Evolutionary conservation across 2,797 vertebrate genomes (phyloP).

Genomic region (Enteromius trimaculatus): DNA sequence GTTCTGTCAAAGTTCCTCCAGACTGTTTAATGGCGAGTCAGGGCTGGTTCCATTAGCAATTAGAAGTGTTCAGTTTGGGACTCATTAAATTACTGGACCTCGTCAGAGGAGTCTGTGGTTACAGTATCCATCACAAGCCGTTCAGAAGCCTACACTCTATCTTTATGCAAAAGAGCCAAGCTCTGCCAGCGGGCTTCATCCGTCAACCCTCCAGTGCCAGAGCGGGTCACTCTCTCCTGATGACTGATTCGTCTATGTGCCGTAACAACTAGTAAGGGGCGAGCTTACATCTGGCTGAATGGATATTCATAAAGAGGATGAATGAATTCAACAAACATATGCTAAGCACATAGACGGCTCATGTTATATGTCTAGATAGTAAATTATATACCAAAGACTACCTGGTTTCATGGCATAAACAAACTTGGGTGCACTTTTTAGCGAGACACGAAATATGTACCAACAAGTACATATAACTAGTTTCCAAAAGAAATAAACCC

Average conservation of each 20-base stretch:
- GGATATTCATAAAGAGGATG: neutral
- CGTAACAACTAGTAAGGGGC: constrained; percentile 21
- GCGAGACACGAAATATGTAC: no score
- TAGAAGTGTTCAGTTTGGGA: constrained; percentile 76
- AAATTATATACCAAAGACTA: neutral
- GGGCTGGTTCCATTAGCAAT: constrained; percentile 77
- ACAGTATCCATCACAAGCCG: constrained; percentile 45
- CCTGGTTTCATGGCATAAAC: no score
- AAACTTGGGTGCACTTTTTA: no score
- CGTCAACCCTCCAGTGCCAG: constrained; percentile 66
- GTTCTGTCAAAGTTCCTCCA: constrained; percentile 53
- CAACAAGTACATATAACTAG: no score
- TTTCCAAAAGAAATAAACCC: no score
- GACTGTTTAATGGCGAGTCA: constrained; percentile 73
- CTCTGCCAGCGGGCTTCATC: constrained; percentile 74
- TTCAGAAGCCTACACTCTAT: constrained; percentile 35
- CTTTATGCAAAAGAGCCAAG: constrained; percentile 54
- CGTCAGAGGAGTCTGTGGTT: constrained; percentile 49
- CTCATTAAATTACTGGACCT: constrained; percentile 79
- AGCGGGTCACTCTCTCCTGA: constrained; percentile 74
- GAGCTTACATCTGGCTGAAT: neutral
- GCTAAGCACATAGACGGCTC: neutral
- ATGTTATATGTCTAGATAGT: neutral
- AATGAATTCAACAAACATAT: constrained; percentile 18
- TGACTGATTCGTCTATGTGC: constrained; percentile 59